Percentiles rank a stretch among this genome's conserved stretches.
These are phyloP conservation scores for silkworm (Bombyx mori) DNA, from an alignment of 1,140 invertebrate species.

Conservation along the genomic window DNA sequence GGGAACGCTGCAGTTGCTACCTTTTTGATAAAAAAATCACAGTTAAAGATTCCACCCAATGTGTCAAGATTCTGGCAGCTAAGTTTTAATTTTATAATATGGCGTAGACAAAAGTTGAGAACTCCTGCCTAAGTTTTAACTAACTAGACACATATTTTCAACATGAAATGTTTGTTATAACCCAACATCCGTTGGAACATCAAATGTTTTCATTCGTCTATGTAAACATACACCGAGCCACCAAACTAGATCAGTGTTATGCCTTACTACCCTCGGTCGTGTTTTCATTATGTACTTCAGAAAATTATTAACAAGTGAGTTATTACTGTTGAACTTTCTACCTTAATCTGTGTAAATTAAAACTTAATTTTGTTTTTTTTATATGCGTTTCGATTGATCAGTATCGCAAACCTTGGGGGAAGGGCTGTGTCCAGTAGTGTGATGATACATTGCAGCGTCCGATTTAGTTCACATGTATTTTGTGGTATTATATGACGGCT, in stretches of 20 bases:
- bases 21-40: no score
- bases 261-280: slow-evolving; percentile 18
- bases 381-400: not conserved
- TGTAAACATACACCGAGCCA: slow-evolving; percentile 27
- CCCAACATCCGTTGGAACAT: slow-evolving; percentile 39
- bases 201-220: slow-evolving; percentile 27
- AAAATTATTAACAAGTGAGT: slow-evolving; percentile 40
- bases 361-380: not conserved
- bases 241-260: slow-evolving; percentile 21
- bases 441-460: no score
- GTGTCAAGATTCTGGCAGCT: no score
- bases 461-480: no score
- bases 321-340: not conserved
- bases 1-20: no score
- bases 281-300: slow-evolving; percentile 35
- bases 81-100: no score
- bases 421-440: no score
- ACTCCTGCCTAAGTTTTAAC: slow-evolving; percentile 13
- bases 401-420: no score
- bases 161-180: slow-evolving; percentile 35
- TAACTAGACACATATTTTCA: slow-evolving; percentile 28
- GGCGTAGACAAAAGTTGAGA: slow-evolving; percentile 15
- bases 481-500: no score
- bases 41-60: no score
- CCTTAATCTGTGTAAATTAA: not conserved